These are phyloP conservation scores for Triplophysa rosa DNA, from an alignment of 2,113 vertebrate genomes.

Conservation along the genomic window DNA sequence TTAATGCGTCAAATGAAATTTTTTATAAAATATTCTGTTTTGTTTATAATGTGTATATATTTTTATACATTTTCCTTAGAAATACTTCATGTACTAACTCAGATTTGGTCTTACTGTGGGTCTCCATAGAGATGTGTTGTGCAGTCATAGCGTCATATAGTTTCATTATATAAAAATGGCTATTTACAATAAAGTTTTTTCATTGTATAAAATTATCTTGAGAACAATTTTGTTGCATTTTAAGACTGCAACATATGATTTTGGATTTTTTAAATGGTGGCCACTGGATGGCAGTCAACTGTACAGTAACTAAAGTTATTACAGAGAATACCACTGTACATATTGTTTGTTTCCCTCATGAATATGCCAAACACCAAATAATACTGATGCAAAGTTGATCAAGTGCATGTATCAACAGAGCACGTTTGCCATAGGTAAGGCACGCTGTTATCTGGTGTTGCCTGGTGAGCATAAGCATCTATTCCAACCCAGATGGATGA, in stretches of 20 bases:
- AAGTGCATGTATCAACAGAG: background rate
- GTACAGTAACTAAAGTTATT: background rate
- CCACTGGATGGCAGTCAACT: constrained; percentile 62
- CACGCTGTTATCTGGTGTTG: background rate
- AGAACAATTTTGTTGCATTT: no score
- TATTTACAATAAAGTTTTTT: constrained; percentile 71
- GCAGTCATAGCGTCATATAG: background rate
- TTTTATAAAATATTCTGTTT: background rate
- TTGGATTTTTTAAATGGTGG: background rate
- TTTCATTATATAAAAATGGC: constrained; percentile 17
- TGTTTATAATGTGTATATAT: background rate
- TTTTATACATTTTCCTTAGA: constrained; percentile 21
- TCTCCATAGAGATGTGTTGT: background rate
- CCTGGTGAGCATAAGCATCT: background rate
- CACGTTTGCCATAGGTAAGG: background rate
- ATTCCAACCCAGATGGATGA: constrained; percentile 17
- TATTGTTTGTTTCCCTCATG: background rate
- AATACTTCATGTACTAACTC: background rate
- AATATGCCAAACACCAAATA: background rate
- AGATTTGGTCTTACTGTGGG: background rate
- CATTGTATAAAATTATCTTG: background rate
- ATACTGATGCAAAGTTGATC: background rate
- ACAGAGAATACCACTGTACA: background rate
- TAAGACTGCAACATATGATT: background rate
- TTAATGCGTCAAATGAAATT: background rate